Base-by-base conservation (phyloP, 2,113 vertebrate genomes). In the Peucedramus taeniatus region DNA sequence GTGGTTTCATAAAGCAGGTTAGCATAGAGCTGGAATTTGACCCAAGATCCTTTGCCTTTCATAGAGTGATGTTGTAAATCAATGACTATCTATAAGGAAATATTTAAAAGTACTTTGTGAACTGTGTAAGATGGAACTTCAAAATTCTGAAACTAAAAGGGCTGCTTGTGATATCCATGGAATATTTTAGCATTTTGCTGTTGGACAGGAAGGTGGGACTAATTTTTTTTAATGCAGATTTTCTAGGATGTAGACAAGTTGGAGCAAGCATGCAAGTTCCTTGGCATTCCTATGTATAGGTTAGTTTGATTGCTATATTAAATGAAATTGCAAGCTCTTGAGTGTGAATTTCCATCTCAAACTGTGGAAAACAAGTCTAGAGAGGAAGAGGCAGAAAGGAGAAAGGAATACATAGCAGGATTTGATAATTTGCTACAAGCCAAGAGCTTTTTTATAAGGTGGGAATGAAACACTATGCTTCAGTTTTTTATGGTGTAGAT, bases 1-100 rank as follows among this genome's bases (percentile, higher is more conserved):
- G 82, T 53, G 84, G 71, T 87, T 97, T 93, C 57, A 59, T 31
- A 89, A 89, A 53, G 31, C 87, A 96, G 37, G 80, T 87, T 89
- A 89, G 83, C 26, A 89, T 77, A 92, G 53, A 64, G 37, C 57
- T 93, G 87, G 53, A 89, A 93, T 95, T 53, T 91, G 83, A 89
- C 57, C 53, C 33, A 71, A 72, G 74, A 91, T 57, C 37, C 17
- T 76, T 89, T 91, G 44, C 71, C 31, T 87, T 78, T 78, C 56
- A 21, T 82, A 56, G 18, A 64, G 40, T 37, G 70, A 57, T 78
- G 80, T 65, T 93, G 72, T 83, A 89, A 92, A 81, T 84, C 45
- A 90, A 86, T 84, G 44, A 30, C 56, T 90, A 71, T 78, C 80
- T 91, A 49, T 28, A 82, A 76, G 78, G 57, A 89, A 93, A 76